Evolutionary conservation across 2,113 vertebrate genomes (phyloP), one percentile per base, ranked within the genome.

Genomic region (Hiodon tergisus): DNA sequence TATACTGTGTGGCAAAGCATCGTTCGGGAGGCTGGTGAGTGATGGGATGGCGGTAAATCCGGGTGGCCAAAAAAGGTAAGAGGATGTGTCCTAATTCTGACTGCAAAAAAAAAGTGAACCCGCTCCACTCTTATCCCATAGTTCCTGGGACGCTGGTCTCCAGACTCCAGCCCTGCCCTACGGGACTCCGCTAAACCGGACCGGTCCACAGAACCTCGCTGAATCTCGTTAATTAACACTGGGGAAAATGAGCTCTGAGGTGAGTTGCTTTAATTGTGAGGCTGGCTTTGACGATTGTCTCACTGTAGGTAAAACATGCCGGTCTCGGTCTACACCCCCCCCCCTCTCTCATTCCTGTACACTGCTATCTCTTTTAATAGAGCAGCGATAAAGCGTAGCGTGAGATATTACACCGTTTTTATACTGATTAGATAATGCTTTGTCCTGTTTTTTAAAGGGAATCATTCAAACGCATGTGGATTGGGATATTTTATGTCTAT

Each of bases 231-330:
- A 55, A 48, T 1, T 71, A 71, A 59, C 14, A 6, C 57, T 6
- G 46, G 57, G 47, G 17, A 71, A 31, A 60, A 71, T 71, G 70
- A 71, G 50, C 70, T 6, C n/a, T 5, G 60, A 59, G 70, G 70
- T 71, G 31, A 71, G 70, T 11, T 16, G 2, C 16, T 47, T 14
- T 3, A 54, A 71, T 47, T 6, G 5, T 4, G 5, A 55, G 5
- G 5, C 53, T 11, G 11, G 6, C 5, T 6, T 11, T 48, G 65
- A 13, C 5, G 5, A 51, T 67, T 67, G 13, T 51, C 59, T 61
- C n/a, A 14, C 59, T 14, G 31, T 31, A 31, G 31, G 31, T 14
- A n/a, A n/a, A n/a, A n/a, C n/a, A n/a, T n/a, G n/a, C n/a, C n/a
- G n/a, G n/a, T n/a, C n/a, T n/a, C n/a, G n/a, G 1, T 14, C n/a